Base-by-base conservation (phyloP, 2,888 invertebrate genomes). In the Apocheima hispidaria region DNA sequence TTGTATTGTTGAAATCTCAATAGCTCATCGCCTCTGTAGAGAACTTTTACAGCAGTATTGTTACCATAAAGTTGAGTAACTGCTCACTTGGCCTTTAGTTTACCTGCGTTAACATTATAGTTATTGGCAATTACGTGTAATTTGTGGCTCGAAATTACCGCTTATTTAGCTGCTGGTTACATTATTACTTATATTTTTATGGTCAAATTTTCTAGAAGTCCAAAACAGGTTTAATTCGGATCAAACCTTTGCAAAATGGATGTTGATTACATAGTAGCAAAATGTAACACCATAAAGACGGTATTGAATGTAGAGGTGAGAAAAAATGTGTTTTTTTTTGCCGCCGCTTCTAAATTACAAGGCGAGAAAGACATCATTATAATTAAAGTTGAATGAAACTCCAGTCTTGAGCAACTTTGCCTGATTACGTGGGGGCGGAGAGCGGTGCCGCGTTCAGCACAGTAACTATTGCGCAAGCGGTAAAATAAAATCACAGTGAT, bases 381-480 rank as follows among this genome's bases (percentile, higher is more conserved):
- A 51, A 63, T 46, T 51, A 43, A 43, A 54, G 26, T 55, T 50
- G 59, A 68, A 67, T 69, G 56, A 70, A 68, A 68, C 61, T 23
- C 52, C 64, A 60, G 49, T 50, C 56, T 67, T 44, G 52, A 28
- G 35, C 63, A 56, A 59, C 50, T 41, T 53, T 28, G 50, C 61
- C 48, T 68, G 62, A 65, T 63, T 67, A 72, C 53, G 66, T 52
- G 60, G 64, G 59, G 63, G 70, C 66, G 69, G 68, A 63, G 65
- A 62, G 56, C 63, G 64, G 65, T 59, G 72, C 64, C 60, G 68
- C 65, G 68, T 70, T 67, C 71, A 76, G 78, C 79, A 71, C 55
- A 66, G 69, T 75, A 79, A 79, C 79, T 73, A 84, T 86, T 88
- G 79, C 85, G 82, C 82, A 89, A 88, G 81, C 74, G 73, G 75